Conservation (phyloP, 2,113 vertebrate genomes). For the Excalfactoria chinensis region DNA sequence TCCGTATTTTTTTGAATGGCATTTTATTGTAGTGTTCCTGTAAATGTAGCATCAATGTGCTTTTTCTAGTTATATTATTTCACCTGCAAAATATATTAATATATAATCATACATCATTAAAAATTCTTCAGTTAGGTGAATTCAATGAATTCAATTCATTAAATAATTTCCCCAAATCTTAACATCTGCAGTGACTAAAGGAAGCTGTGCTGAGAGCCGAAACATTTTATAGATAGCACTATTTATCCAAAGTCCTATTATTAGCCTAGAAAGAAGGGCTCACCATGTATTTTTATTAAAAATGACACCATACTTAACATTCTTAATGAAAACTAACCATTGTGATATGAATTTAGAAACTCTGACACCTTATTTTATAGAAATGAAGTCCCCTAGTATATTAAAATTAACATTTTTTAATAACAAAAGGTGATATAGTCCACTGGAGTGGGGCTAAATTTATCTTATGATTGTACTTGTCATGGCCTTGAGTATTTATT, state of each 20-base stretch:
- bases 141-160: constrained; percentile 30
- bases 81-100: neutral
- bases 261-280: constrained; percentile 37
- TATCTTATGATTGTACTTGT: constrained; percentile 77
- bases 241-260: constrained; percentile 66
- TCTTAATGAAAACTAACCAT: constrained; percentile 47
- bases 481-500: constrained; percentile 78
- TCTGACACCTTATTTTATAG: constrained; percentile 68
- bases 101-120: neutral
- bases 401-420: constrained; percentile 82
- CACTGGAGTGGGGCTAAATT: constrained; percentile 69
- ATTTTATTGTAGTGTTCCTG: neutral
- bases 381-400: constrained; percentile 70
- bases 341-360: constrained; percentile 8
- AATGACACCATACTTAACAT: constrained; percentile 52
- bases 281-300: constrained; percentile 21
- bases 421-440: constrained; percentile 76
- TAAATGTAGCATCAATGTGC: neutral
- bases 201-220: constrained; percentile 44
- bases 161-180: neutral
- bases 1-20: neutral
- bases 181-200: neutral
- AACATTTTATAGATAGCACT: constrained; percentile 35
- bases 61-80: neutral
- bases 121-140: constrained; percentile 23